These are phyloP conservation scores for Zygogramma bicolorata DNA, from an alignment of 2,888 invertebrate genomes.

Conservation along the genomic window DNA sequence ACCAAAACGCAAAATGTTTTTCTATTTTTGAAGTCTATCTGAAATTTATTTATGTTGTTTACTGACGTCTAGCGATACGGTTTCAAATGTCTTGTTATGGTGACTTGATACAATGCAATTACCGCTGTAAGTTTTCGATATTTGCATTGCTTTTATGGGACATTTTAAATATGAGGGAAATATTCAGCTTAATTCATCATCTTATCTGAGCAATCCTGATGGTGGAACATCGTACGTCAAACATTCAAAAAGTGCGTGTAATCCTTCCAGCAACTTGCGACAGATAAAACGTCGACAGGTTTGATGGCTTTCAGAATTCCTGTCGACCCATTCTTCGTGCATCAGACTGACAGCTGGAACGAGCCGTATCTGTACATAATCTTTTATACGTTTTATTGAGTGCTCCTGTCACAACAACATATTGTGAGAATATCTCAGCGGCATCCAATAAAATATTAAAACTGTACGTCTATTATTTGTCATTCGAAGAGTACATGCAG, in stretches of 20 bases:
- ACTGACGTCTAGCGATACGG: no score
- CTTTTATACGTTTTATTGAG: not conserved
- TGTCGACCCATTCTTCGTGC: not conserved
- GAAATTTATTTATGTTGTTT: no score
- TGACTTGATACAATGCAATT: no score
- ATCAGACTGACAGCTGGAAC: not conserved
- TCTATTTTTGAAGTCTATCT: no score
- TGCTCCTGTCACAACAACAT: slow-evolving; percentile 2
- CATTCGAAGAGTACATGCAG: not conserved
- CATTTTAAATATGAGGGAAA: no score
- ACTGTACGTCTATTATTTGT: not conserved
- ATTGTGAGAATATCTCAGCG: slow-evolving; percentile 5
- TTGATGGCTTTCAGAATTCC: not conserved
- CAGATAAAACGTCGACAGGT: not conserved
- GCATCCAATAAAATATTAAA: slow-evolving; percentile 6
- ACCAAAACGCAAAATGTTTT: no score
- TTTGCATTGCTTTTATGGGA: no score
- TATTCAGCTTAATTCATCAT: no score
- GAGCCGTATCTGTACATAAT: not conserved
- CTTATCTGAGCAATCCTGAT: not conserved
- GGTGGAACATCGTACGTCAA: not conserved
- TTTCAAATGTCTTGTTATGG: no score
- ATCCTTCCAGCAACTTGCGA: not conserved
- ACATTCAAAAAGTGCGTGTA: not conserved
- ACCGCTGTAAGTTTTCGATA: no score